Percentiles rank a stretch among this genome's conserved stretches.
Evolutionary conservation across 2,888 invertebrate species (phyloP).

Genomic region (Xylophagus ater): DNA sequence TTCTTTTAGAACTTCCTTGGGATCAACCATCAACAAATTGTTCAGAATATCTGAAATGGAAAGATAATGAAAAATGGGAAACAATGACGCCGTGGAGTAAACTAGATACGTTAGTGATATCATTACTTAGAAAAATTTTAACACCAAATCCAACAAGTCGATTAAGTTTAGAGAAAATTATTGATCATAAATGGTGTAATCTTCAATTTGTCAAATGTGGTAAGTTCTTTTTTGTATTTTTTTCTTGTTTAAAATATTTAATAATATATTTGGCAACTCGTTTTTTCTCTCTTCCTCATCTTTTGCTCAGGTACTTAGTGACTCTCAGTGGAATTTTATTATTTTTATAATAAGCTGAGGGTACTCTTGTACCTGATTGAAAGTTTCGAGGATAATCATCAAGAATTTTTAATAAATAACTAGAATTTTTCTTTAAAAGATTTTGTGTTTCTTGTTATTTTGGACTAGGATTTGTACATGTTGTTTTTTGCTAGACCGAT

Average conservation of each 20-base stretch:
- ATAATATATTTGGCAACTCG: background rate
- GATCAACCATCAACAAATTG: conserved; percentile 65
- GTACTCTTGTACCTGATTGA: conserved; percentile 37
- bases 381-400: conserved; percentile 18
- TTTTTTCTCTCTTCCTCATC: conserved; percentile 18
- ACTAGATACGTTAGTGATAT: conserved; percentile 61
- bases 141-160: conserved; percentile 54
- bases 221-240: conserved; percentile 25
- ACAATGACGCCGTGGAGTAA: conserved; percentile 68
- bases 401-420: background rate
- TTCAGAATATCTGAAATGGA: conserved; percentile 65
- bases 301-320: conserved; percentile 73
- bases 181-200: conserved; percentile 64
- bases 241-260: background rate
- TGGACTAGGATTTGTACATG: no score
- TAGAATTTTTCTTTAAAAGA: background rate
- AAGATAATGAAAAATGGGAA: conserved; percentile 51
- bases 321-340: conserved; percentile 58
- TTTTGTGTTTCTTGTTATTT: no score
- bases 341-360: conserved; percentile 33
- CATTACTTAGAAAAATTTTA: conserved; percentile 66
- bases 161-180: conserved; percentile 54
- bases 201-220: conserved; percentile 38
- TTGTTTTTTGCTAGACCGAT: no score
- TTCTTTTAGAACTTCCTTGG: conserved; percentile 81